These are phyloP conservation scores for Cyclura pinguis DNA, from an alignment of 2,797 vertebrate genomes.

Conservation along the genomic window DNA sequence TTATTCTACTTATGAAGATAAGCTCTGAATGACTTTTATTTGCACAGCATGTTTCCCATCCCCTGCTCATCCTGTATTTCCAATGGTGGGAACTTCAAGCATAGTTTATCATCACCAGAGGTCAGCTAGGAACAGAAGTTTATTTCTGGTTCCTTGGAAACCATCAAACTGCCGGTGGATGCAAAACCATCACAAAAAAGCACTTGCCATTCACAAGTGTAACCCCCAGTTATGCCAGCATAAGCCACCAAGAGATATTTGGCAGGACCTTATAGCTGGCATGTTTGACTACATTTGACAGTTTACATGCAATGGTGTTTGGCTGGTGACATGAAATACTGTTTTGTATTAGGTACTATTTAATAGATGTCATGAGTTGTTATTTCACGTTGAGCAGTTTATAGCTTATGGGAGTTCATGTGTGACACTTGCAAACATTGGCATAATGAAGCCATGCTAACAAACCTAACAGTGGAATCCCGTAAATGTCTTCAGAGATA, in stretches of 20 bases:
- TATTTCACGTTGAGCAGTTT: neutral
- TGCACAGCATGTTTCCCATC: constrained; percentile 8
- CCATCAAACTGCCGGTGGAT: neutral
- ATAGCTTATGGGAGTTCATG: constrained; percentile 4
- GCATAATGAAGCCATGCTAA: neutral
- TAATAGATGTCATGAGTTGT: neutral
- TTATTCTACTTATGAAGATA: constrained; percentile 73
- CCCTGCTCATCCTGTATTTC: constrained; percentile 63
- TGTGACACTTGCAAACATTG: neutral
- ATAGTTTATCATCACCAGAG: constrained; percentile 68
- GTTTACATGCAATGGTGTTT: neutral
- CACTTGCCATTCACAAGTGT: no score
- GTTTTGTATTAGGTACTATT: neutral
- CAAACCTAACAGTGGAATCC: neutral
- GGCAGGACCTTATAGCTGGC: neutral
- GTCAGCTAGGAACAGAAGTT: constrained; percentile 10
- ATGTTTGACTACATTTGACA: neutral
- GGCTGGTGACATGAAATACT: neutral
- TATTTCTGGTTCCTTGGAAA: neutral
- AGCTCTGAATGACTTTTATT: constrained; percentile 69
- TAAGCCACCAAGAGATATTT: neutral
- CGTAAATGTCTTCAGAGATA: neutral
- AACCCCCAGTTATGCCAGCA: no score
- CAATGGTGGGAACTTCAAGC: constrained; percentile 53
- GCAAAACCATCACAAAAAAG: neutral